phyloP scores from a whole-genome alignment of 2,888 invertebrate species.

The Drosophila kuntzei region DNA sequence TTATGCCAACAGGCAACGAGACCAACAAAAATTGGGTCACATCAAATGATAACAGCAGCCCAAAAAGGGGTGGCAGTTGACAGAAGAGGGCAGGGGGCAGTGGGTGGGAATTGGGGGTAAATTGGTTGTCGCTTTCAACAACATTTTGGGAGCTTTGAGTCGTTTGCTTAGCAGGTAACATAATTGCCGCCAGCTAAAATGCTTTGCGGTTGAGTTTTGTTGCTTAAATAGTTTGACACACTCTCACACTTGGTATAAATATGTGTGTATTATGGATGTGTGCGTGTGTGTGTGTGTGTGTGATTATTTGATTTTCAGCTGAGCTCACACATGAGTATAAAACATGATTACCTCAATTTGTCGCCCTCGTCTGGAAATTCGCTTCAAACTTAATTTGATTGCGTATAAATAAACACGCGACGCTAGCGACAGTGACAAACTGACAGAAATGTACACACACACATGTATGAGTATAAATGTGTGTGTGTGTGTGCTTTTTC shows the following conservation, averaged over 20 bases:
- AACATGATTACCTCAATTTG: constrained; percentile 74
- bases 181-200: constrained; percentile 39
- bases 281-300: constrained; percentile 21
- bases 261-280: constrained; percentile 9
- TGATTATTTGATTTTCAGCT: constrained; percentile 55
- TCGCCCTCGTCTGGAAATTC: constrained; percentile 65
- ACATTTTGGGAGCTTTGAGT: constrained; percentile 39
- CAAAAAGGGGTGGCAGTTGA: constrained; percentile 10
- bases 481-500: background rate
- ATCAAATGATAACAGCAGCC: constrained; percentile 51
- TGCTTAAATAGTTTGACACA: constrained; percentile 40
- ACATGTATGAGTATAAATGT: constrained; percentile 9
- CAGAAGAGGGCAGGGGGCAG: background rate
- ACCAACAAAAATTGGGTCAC: constrained; percentile 75
- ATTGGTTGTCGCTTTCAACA: constrained; percentile 43
- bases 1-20: constrained; percentile 39
- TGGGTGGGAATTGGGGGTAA: background rate
- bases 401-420: constrained; percentile 78
- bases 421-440: constrained; percentile 68
- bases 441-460: constrained; percentile 58
- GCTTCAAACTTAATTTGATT: constrained; percentile 81
- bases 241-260: background rate
- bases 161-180: constrained; percentile 23
- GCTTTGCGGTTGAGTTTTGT: constrained; percentile 34
- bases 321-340: constrained; percentile 48